Evolutionary conservation across 1,140 invertebrate genomes (phyloP), one percentile per base, ranked within the genome.

Genomic region (Sinonovacula constricta): DNA sequence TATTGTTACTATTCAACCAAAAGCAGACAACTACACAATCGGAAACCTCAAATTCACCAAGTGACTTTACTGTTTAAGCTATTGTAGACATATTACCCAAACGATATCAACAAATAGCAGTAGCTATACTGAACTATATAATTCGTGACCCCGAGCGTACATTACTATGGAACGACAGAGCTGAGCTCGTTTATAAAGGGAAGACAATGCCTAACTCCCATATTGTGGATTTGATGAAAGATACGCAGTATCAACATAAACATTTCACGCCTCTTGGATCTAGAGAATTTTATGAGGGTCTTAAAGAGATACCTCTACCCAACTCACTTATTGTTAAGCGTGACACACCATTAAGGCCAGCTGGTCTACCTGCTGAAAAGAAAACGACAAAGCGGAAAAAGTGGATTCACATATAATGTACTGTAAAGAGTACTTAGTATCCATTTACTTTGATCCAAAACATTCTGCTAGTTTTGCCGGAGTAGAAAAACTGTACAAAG

Each of bases 401-500:
- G 39, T 45, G 18, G 39, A 45, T 45, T 18, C 39, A 45, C 39
- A 74, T 3, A 74, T 51, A 56, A 22, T 49, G 12, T 24, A 76
- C 39, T 56, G 62, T 30, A 76, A 76, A 66, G 5, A 45, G n/a
- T 74, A 66, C 54, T 66, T 76, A 59, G 49, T 49, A 22, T 56
- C 34, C 15, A 24, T 76, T 18, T 66, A 76, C 36, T 76, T 66
- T 54, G 34, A 76, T 45, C 31, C 62, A 0, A 36, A 39, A 24
- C 26, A 28, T 30, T 54, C 72, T 0, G 60, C 30, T 28, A 57
- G 45, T 57, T 66, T 51, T 66, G 12, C 31, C 0, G 60, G 62
- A 34, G 14, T 24, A 30, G 60, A 74, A 51, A 49, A 66, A 76
- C 45, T 76, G n/a, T 76, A 76, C 36, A 22, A 56, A 33, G 22